These are phyloP conservation scores for Ophonus ardosiacus DNA, from an alignment of 2,888 invertebrate species.

Conservation along the genomic window DNA sequence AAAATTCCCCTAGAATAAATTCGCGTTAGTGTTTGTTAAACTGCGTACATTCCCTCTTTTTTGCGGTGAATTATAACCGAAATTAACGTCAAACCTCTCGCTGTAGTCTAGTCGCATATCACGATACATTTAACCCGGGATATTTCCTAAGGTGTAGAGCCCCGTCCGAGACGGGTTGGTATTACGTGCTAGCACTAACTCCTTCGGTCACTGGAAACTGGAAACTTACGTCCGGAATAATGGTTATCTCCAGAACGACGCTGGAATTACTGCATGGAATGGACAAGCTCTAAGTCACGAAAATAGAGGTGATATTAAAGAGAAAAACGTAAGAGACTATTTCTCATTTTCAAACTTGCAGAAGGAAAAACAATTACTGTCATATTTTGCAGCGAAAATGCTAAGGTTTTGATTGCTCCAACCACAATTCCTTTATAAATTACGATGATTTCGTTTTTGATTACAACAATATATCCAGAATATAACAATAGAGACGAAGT, in stretches of 20 bases:
- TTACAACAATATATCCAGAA: background rate
- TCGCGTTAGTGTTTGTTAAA: background rate
- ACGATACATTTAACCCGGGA: slow-evolving; percentile 17
- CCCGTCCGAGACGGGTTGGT: background rate
- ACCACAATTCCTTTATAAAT: background rate
- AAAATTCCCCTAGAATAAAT: background rate
- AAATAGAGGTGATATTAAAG: slow-evolving; percentile 13
- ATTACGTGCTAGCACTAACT: slow-evolving; percentile 12
- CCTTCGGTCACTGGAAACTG: slow-evolving; percentile 3
- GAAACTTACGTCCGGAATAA: slow-evolving; percentile 25
- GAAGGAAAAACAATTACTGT: background rate
- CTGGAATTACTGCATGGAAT: slow-evolving; percentile 20
- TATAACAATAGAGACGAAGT: background rate
- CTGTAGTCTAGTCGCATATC: slow-evolving; percentile 3
- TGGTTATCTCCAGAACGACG: slow-evolving; percentile 17
- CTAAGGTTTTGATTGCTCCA: background rate
- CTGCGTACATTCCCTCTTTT: background rate
- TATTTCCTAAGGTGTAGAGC: slow-evolving; percentile 15
- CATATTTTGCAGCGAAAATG: background rate
- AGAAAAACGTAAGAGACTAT: slow-evolving; percentile 14
- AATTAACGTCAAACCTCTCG: slow-evolving; percentile 19
- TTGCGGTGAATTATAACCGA: slow-evolving; percentile 25
- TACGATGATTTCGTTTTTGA: background rate
- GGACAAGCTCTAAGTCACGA: background rate
- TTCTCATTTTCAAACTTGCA: slow-evolving; percentile 11